These are phyloP conservation scores for Diadophis punctatus DNA, from an alignment of 2,113 vertebrate genomes.

Conservation along the genomic window DNA sequence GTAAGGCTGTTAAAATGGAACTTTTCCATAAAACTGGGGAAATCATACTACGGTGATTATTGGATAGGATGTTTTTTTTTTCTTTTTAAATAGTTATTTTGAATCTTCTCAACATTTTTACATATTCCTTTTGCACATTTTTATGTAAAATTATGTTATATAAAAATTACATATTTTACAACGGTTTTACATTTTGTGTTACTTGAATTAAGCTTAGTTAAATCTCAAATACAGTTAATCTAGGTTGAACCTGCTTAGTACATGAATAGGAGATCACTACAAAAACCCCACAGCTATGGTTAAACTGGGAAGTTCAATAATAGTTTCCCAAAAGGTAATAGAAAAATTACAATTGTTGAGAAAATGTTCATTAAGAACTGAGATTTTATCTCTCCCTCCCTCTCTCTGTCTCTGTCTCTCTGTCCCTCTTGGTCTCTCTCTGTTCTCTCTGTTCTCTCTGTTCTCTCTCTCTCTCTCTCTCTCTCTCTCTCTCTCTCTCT, in stretches of 20 bases:
- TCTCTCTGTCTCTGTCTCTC: too few relatives aligned
- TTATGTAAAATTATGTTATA: too few relatives aligned
- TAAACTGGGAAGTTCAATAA: neutral
- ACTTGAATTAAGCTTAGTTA: neutral
- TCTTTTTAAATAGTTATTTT: neutral
- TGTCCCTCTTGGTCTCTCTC: too few relatives aligned
- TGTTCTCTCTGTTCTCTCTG: too few relatives aligned
- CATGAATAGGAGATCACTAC: neutral
- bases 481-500: fast-evolving
- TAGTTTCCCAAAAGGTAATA: neutral
- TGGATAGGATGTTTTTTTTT: neutral
- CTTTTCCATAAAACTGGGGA: neutral
- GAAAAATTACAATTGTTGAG: neutral
- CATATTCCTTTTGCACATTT: too few relatives aligned
- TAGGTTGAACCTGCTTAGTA: neutral
- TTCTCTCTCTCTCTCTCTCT: too few relatives aligned
- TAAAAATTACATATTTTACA: neutral
- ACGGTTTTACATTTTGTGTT: neutral
- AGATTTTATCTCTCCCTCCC: neutral
- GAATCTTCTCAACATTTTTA: neutral
- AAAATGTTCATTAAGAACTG: neutral
- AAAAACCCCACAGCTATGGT: neutral
- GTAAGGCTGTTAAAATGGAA: neutral
- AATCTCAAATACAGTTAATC: neutral
- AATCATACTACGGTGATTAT: neutral